Percentiles rank a stretch among this genome's conserved stretches.
phyloP scores from a whole-genome alignment of 2,888 invertebrate genomes.

The Zeuzera pyrina region DNA sequence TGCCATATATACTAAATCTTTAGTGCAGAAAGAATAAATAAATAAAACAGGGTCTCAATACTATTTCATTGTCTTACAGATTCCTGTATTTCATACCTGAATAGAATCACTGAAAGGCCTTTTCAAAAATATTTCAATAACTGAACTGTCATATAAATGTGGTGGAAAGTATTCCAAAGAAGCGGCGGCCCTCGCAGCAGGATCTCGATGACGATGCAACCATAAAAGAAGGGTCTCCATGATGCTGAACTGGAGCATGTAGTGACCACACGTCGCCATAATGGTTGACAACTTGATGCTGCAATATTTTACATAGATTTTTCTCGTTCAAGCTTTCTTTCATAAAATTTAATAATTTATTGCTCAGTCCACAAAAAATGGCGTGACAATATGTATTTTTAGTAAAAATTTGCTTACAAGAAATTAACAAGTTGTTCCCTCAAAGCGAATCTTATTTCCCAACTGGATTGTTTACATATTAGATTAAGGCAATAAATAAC shows the following conservation, averaged over 20 bases:
- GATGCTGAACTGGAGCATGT: slow-evolving; percentile 34
- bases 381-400: not conserved
- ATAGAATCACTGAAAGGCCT: slow-evolving; percentile 38
- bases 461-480: slow-evolving; percentile 31
- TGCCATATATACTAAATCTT: too few relatives aligned
- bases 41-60: too few relatives aligned
- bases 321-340: too few relatives aligned
- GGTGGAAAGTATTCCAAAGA: slow-evolving; percentile 40
- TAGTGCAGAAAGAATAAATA: too few relatives aligned
- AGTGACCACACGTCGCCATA: slow-evolving; percentile 32
- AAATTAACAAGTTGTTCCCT: slow-evolving; percentile 30
- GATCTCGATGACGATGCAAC: slow-evolving; percentile 37
- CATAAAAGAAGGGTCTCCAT: slow-evolving; percentile 48
- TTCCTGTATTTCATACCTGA: slow-evolving; percentile 26
- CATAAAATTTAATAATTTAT: too few relatives aligned
- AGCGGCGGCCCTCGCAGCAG: slow-evolving; percentile 21
- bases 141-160: slow-evolving; percentile 17
- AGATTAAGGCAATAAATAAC: slow-evolving; percentile 40
- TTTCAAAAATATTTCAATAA: slow-evolving; percentile 35
- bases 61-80: too few relatives aligned
- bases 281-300: slow-evolving; percentile 30
- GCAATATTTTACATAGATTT: too few relatives aligned
- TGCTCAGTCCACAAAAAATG: not conserved
- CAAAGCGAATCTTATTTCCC: slow-evolving; percentile 35
- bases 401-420: slow-evolving; percentile 35